These are phyloP conservation scores for Danionella dracula DNA, from an alignment of 2,797 vertebrate species.

Conservation along the genomic window DNA sequence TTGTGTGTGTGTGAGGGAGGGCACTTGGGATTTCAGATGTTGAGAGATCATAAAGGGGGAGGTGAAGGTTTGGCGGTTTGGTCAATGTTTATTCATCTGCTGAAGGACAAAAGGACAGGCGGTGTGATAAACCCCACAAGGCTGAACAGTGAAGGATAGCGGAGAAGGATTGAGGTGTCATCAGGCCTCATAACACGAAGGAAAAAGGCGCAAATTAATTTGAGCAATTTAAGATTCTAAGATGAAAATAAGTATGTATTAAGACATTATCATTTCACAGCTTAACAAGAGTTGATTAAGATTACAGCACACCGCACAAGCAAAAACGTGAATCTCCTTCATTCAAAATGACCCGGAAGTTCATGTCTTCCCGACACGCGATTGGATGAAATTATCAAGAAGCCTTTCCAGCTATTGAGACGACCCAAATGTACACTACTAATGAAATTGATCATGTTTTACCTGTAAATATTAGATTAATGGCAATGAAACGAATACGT, in stretches of 20 bases:
- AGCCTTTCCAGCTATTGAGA: neutral
- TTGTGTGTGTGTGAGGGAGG: conserved; percentile 27
- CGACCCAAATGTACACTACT: neutral
- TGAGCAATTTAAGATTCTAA: too few species aligned
- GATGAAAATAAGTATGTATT: too few species aligned
- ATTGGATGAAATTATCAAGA: neutral
- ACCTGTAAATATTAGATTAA: too few species aligned
- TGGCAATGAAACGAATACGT: neutral
- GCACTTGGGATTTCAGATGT: conserved; percentile 13
- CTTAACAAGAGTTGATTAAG: neutral
- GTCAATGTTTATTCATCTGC: conserved; percentile 45
- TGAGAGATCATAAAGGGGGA: conserved; percentile 24
- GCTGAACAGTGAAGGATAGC: neutral
- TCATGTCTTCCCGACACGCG: neutral
- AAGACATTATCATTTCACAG: too few species aligned
- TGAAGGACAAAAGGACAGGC: conserved; percentile 38
- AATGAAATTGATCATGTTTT: too few species aligned
- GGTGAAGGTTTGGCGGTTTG: conserved; percentile 14
- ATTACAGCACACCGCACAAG: neutral
- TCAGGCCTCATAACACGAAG: neutral
- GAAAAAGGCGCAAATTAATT: too few species aligned
- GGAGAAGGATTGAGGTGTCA: neutral
- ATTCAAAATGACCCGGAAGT: conserved; percentile 19
- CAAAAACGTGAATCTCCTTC: neutral
- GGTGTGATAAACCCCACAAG: conserved; percentile 29